phyloP scores from a whole-genome alignment of 2,888 invertebrate species.

The Coenonympha arcania region DNA sequence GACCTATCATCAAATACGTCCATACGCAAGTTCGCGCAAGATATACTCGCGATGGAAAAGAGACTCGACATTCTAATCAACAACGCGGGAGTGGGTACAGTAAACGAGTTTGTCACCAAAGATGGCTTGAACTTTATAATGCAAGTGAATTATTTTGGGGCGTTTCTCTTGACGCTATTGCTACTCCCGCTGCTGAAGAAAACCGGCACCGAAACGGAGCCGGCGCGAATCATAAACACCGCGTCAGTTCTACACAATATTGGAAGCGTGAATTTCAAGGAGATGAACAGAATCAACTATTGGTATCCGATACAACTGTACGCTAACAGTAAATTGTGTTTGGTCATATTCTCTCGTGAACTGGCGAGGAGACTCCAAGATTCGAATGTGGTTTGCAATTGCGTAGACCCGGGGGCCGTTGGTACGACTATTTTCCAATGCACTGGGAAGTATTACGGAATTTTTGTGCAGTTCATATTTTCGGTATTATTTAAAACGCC shows the following conservation, averaged over 20 bases:
- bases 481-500: constrained; percentile 82
- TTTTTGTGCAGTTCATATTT: constrained; percentile 75
- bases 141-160: constrained; percentile 95
- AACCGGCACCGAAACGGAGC: constrained; percentile 65
- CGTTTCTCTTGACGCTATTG: constrained; percentile 91
- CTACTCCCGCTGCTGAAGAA: constrained; percentile 84
- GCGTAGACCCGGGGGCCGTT: constrained; percentile 88
- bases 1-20: constrained; percentile 84
- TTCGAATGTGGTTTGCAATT: constrained; percentile 81
- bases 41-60: constrained; percentile 80
- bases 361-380: constrained; percentile 77
- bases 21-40: constrained; percentile 84
- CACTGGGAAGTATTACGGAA: constrained; percentile 60
- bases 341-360: constrained; percentile 82
- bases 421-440: constrained; percentile 82
- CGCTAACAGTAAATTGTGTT: constrained; percentile 79
- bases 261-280: constrained; percentile 79
- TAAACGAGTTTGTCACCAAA: constrained; percentile 75
- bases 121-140: constrained; percentile 90
- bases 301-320: constrained; percentile 70
- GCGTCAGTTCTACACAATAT: constrained; percentile 83
- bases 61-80: constrained; percentile 88
- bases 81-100: constrained; percentile 87
- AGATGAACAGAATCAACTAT: constrained; percentile 76
- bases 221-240: constrained; percentile 84